phyloP scores from a whole-genome alignment of 1,140 invertebrate genomes.

The Centruroides vittatus region DNA sequence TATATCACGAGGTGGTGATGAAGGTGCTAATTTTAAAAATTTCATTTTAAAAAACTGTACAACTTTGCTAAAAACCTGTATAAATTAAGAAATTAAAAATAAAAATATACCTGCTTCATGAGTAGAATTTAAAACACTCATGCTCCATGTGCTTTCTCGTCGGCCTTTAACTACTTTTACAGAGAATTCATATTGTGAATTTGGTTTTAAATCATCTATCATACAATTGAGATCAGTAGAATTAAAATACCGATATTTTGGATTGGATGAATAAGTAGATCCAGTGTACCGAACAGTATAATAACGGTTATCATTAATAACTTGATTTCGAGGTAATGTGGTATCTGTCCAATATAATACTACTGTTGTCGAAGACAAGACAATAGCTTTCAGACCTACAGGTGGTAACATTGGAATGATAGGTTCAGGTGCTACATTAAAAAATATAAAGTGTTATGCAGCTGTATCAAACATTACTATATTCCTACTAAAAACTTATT shows the following conservation, averaged over 20 bases:
- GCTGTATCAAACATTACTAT: no score
- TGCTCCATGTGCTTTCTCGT: constrained; percentile 78
- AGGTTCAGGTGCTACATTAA: constrained; percentile 22
- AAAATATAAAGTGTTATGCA: no score
- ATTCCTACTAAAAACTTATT: no score
- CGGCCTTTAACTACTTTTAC: constrained; percentile 71
- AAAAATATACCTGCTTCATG: constrained; percentile 44
- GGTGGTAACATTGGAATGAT: constrained; percentile 64
- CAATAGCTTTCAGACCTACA: constrained; percentile 72
- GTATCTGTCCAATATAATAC: constrained; percentile 93
- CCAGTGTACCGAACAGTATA: constrained; percentile 63
- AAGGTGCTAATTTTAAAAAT: constrained; percentile 3
- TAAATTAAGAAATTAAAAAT: background rate
- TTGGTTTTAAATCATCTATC: constrained; percentile 81
- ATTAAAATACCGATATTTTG: constrained; percentile 61
- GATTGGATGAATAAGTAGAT: constrained; percentile 37
- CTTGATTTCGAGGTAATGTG: constrained; percentile 60
- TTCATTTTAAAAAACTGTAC: background rate
- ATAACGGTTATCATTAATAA: constrained; percentile 62
- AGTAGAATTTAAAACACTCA: constrained; percentile 80
- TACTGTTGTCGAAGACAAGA: constrained; percentile 72
- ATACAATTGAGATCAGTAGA: constrained; percentile 78
- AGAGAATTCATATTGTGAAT: constrained; percentile 89
- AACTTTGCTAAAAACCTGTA: background rate
- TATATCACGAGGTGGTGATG: constrained; percentile 16